These are phyloP conservation scores for Aegotheles bennettii DNA, from an alignment of 2,113 vertebrate genomes.

Conservation along the genomic window DNA sequence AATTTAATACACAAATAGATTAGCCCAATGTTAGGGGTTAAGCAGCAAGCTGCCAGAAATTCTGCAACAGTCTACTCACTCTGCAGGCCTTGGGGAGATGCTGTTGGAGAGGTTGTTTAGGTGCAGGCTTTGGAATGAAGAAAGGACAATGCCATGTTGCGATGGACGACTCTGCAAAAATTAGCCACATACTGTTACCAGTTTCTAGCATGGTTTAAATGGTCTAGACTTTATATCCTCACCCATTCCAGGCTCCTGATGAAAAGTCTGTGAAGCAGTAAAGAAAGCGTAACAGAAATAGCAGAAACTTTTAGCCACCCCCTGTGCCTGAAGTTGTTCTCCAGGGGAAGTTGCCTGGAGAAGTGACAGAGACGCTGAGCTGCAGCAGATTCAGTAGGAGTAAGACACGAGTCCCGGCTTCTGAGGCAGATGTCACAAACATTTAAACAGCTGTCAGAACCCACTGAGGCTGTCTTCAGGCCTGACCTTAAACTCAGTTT, in stretches of 20 bases:
- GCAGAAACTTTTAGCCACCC: neutral
- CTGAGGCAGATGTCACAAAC: slow-evolving; percentile 70
- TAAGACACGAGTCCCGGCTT: neutral
- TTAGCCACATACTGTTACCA: neutral
- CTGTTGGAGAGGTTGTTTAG: neutral
- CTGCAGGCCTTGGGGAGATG: neutral
- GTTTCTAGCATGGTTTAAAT: neutral
- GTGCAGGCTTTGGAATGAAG: neutral
- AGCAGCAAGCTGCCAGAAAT: neutral
- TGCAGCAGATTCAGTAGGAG: neutral
- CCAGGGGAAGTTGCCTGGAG: neutral
- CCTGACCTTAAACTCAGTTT: slow-evolving; percentile 75
- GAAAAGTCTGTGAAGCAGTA: neutral
- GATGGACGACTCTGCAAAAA: neutral
- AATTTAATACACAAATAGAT: neutral
- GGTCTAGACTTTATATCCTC: neutral
- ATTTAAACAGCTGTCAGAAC: slow-evolving; percentile 78
- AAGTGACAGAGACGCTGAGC: neutral
- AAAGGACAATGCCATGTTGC: neutral
- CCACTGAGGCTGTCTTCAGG: slow-evolving; percentile 59
- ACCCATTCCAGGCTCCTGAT: neutral
- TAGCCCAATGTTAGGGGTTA: neutral
- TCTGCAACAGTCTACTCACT: neutral
- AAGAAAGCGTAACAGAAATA: neutral
- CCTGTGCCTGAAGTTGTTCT: neutral